Base-by-base conservation (phyloP, 1,140 invertebrate genomes). In the Psix sp. region DNA sequence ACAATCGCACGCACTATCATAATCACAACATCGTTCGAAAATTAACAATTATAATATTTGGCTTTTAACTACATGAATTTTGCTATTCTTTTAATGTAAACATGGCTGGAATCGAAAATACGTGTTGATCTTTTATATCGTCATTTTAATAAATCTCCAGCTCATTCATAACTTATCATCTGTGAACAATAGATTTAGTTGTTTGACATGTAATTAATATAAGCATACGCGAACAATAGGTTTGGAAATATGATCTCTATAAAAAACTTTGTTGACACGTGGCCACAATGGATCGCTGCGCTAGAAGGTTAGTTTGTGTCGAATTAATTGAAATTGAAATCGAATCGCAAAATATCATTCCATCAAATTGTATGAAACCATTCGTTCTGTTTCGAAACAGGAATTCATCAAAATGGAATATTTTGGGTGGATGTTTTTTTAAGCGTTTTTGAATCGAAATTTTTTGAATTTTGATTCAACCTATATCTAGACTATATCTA, bases 211-310 rank as follows among this genome's bases (percentile, higher is more conserved):
- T 62, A 49, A 63, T 43, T 43, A 51, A 33, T 39, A 63, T 24
- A 7, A 42, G 16, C 10, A 4, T 13, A 21, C 1, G 3, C 11
- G 20, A 38, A 57, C 26, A 45, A 57, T 45, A 45, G 26, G 6
- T 31, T 6, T 14, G 7, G 26, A 57, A 21, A 57, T 15, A 57
- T 57, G 52, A 11, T 26, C 21, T 15, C 36, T n/a, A 13, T 29
- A n/a, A 52, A 51, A 51, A 51, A 33, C 17, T 10, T 42, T 40
- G 20, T 39, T 49, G 29, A 62, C 15, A 33, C 11, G 14, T 59
- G 38, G 39, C 48, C 45, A 26, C 59, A 65, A 65, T 70, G 48
- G 51, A 9, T 54, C 5, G 48, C 66, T 16, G 48, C 56, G 10
- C 11, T 39, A 16, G 48, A 54, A 60, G 66, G 56, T 67, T 31